Evolutionary conservation across 2,113 vertebrate species (phyloP).

Genomic region (Silurus asotus): DNA sequence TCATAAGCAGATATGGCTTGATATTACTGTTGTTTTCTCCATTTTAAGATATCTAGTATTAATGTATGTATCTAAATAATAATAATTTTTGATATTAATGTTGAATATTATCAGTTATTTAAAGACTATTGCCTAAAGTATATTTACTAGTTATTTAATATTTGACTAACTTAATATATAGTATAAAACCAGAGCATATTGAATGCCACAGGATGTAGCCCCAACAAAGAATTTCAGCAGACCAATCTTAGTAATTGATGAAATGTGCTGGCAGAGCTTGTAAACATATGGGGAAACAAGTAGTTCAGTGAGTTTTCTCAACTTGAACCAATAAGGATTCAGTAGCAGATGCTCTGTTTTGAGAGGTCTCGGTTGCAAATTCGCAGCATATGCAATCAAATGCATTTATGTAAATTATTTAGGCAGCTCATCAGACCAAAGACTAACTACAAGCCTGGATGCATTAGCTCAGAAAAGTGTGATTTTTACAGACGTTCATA

Average conservation of each 20-base stretch:
- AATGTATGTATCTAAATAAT: background rate
- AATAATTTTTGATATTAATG: background rate
- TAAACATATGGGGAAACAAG: background rate
- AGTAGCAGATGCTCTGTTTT: background rate
- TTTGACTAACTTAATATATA: background rate
- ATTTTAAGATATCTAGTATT: background rate
- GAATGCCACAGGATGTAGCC: background rate
- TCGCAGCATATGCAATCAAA: background rate
- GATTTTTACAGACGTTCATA: background rate
- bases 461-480: background rate
- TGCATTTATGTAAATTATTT: background rate
- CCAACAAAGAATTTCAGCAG: background rate
- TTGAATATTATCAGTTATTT: background rate
- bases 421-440: background rate
- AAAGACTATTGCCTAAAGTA: background rate
- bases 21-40: background rate
- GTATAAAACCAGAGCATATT: background rate
- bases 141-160: background rate
- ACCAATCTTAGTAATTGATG: background rate
- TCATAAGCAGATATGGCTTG: background rate
- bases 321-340: background rate
- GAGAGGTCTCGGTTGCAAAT: background rate
- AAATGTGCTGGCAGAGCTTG: background rate
- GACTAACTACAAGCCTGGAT: background rate
- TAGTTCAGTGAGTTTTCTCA: background rate